A percentile compares a stretch with the other conserved stretches of the same genome.
phyloP scores from a whole-genome alignment of 2,888 invertebrate genomes.

The Clitarchus hookeri region DNA sequence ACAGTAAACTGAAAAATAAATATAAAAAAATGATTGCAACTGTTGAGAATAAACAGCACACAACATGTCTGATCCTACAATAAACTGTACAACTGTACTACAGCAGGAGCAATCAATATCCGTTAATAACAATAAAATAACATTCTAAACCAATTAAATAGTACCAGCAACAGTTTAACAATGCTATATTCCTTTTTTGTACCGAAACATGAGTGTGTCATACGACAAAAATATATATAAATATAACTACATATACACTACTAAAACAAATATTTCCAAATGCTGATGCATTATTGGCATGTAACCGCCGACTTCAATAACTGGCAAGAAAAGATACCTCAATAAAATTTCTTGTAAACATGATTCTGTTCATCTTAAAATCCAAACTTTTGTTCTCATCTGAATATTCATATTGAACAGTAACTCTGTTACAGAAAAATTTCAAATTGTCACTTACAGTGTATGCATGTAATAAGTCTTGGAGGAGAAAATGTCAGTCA shows the following conservation, averaged over 20 bases:
- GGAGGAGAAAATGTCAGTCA: neutral
- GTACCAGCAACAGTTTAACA: neutral
- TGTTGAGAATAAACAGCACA: neutral
- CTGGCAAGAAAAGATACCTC: constrained; percentile 7
- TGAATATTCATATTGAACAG: neutral
- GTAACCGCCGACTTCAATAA: neutral
- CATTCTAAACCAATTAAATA: neutral
- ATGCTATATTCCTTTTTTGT: neutral
- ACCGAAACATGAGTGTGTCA: constrained; percentile 7
- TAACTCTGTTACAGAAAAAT: neutral
- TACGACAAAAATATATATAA: neutral
- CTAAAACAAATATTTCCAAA: neutral
- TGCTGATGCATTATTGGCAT: neutral
- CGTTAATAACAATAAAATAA: neutral
- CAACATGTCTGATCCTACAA: neutral
- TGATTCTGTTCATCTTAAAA: no score
- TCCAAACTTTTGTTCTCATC: neutral
- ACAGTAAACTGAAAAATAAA: neutral
- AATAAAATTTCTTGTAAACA: neutral
- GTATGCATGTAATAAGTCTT: neutral
- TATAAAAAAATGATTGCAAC: neutral
- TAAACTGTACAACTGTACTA: neutral
- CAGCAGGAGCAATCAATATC: neutral
- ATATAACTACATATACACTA: neutral
- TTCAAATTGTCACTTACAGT: neutral